phyloP scores from a whole-genome alignment of 1,140 invertebrate species.

The Eupeodes corollae region DNA sequence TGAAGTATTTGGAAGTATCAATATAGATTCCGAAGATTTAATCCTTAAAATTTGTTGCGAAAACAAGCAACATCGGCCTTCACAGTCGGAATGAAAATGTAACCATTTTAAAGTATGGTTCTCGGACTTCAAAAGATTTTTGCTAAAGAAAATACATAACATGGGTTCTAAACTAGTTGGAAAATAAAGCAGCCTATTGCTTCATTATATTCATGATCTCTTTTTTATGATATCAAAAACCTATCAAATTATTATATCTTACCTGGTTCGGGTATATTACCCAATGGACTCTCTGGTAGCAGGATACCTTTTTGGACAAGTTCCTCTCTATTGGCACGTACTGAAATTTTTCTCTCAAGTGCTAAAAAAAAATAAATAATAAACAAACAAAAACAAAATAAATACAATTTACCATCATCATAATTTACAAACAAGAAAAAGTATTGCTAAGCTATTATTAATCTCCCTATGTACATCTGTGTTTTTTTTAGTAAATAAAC shows the following conservation, averaged over 20 bases:
- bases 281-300: slow-evolving; percentile 72
- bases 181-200: neutral
- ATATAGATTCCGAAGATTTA: too few relatives aligned
- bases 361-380: slow-evolving; percentile 46
- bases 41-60: too few relatives aligned
- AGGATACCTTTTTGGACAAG: slow-evolving; percentile 93
- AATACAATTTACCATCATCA: neutral
- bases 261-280: slow-evolving; percentile 70
- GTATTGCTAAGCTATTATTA: too few relatives aligned
- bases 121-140: too few relatives aligned
- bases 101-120: too few relatives aligned
- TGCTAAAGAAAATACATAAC: too few relatives aligned
- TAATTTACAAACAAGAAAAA: neutral
- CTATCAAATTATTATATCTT: too few relatives aligned
- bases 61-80: too few relatives aligned
- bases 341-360: slow-evolving; percentile 94
- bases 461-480: neutral
- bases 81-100: too few relatives aligned
- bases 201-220: neutral
- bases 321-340: slow-evolving; percentile 91
- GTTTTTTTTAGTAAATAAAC: slow-evolving; percentile 33
- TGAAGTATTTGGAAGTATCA: too few relatives aligned
- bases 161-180: too few relatives aligned
- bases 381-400: neutral
- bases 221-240: slow-evolving; percentile 13